Evolutionary conservation across 1,140 invertebrate species (phyloP).

Genomic region (Drosophila albomicans): DNA sequence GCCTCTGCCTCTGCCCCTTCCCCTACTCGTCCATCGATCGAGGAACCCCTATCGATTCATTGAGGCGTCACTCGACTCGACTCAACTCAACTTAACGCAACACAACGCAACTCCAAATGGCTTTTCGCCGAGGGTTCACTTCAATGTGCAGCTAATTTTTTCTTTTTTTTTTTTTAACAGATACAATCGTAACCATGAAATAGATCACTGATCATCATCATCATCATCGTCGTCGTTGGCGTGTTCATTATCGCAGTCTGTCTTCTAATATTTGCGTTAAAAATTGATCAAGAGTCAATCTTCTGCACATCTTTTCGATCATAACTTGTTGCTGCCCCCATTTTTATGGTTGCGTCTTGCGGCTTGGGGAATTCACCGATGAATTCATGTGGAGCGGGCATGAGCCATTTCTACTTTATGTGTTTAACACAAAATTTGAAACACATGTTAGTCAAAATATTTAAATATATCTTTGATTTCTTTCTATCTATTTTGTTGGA

Average conservation of each 20-base stretch:
- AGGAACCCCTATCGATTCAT: constrained; percentile 34
- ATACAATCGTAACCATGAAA: constrained; percentile 30
- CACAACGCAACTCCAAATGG: constrained; percentile 11
- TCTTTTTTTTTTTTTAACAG: constrained; percentile 24
- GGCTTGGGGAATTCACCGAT: too few relatives aligned
- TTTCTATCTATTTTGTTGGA: too few relatives aligned
- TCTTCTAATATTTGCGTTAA: background rate
- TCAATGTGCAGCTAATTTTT: constrained; percentile 31
- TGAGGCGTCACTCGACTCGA: constrained; percentile 54
- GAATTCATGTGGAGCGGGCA: too few relatives aligned
- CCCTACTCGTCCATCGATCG: constrained; percentile 1
- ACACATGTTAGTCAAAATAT: too few relatives aligned
- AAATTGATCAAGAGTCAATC: background rate
- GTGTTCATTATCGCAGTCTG: constrained; percentile 2
- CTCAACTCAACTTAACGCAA: constrained; percentile 22
- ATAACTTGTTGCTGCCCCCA: too few relatives aligned
- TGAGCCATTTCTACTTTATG: too few relatives aligned
- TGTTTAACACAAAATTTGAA: too few relatives aligned
- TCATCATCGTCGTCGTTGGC: background rate
- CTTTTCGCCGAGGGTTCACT: constrained; percentile 9
- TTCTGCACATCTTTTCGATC: too few relatives aligned
- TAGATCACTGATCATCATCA: constrained; percentile 35
- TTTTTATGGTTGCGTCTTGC: too few relatives aligned
- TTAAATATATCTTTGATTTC: too few relatives aligned
- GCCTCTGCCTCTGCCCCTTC: background rate